These are phyloP conservation scores for Eulacestoma nigropectus DNA, from an alignment of 2,113 vertebrate genomes.

Conservation along the genomic window DNA sequence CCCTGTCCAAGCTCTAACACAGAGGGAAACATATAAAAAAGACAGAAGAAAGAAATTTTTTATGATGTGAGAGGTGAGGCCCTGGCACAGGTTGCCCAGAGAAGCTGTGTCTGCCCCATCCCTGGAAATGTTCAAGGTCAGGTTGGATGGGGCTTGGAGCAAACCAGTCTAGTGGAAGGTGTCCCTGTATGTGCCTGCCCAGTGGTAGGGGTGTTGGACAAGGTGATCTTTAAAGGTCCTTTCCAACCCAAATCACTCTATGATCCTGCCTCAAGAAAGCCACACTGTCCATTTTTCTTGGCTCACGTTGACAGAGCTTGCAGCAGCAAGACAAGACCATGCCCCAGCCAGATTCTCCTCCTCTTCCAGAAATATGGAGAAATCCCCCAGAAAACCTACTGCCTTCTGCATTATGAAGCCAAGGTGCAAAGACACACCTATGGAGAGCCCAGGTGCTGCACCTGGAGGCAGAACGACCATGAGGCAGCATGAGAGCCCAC, in stretches of 20 bases:
- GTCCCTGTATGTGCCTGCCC: neutral
- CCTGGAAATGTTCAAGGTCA: neutral
- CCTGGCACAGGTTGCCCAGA: neutral
- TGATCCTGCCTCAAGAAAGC: neutral
- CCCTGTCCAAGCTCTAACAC: neutral
- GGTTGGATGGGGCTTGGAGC: neutral
- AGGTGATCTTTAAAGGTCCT: neutral
- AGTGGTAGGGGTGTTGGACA: neutral
- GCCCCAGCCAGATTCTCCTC: neutral
- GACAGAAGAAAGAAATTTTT: neutral
- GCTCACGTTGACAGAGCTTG: neutral
- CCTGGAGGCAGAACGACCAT: neutral
- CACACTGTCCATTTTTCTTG: neutral
- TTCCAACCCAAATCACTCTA: neutral
- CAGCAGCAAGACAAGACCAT: neutral
- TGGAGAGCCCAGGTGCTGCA: neutral
- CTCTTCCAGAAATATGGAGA: neutral
- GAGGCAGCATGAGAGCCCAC: neutral
- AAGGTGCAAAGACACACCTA: neutral
- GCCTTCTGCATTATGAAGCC: neutral
- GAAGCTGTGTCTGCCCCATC: neutral
- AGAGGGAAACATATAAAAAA: neutral
- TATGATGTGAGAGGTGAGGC: neutral
- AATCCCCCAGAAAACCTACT: accelerated
- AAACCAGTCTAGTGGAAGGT: neutral